Percentiles rank a stretch among this genome's conserved stretches.
Conservation (phyloP, 2,797 vertebrate genomes). For the Columba guinea region DNA sequence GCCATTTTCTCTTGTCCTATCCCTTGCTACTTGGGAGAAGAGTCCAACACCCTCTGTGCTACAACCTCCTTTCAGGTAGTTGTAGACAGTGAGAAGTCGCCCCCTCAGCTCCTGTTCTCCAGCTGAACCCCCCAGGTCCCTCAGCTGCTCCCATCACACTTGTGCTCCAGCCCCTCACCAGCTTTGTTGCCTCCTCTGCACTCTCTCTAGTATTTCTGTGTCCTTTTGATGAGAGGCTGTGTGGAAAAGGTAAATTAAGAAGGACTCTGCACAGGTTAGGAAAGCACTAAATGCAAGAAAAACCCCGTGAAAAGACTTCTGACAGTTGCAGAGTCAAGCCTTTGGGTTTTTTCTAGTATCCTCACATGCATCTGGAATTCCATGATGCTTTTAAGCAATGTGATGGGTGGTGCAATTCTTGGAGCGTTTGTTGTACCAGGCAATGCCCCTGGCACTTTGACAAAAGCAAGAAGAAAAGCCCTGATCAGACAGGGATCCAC, state of each 20-base stretch:
- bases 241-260: background rate
- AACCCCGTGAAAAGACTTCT: background rate
- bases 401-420: background rate
- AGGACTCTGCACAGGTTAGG: background rate
- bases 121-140: no score
- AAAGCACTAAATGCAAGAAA: rapidly evolving
- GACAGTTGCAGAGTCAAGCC: background rate
- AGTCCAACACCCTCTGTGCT: no score
- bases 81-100: no score
- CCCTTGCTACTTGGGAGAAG: no score
- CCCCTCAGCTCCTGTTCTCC: no score
- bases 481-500: background rate
- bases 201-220: no score
- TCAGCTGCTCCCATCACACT: no score
- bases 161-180: no score
- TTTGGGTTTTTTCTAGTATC: background rate
- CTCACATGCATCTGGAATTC: background rate
- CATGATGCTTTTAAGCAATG: background rate
- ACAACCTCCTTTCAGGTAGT: no score
- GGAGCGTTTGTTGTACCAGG: background rate
- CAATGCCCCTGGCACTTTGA: background rate
- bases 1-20: no score
- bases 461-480: background rate
- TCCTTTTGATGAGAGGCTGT: no score
- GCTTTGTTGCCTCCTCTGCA: no score